Evolutionary conservation across 1,140 invertebrate species (phyloP), one percentile per base, ranked within the genome.

Genomic region (Halictus rubicundus): DNA sequence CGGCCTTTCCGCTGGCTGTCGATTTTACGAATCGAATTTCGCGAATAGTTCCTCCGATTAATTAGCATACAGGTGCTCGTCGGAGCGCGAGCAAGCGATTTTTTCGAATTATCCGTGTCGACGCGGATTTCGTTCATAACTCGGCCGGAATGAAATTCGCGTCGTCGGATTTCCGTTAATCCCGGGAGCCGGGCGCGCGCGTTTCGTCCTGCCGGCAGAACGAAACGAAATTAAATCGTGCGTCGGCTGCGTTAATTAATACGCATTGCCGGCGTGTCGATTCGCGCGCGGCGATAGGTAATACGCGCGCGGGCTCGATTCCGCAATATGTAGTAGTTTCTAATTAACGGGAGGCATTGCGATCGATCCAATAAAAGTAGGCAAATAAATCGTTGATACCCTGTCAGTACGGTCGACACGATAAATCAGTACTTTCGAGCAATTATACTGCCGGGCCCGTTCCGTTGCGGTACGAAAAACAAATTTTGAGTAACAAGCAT

Each of bases 291-390:
- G 60, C 83, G 79, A 84, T 81, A 78, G 84, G 74, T 86, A 85
- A 86, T 85, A 80, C 80, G 80, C 61, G 78, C 19, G 21, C 54
- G 32, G 68, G 60, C 80, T 64, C 75, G 84, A 82, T 85, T 82
- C 59, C 80, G 69, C 80, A 82, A 86, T 83, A 82, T 76, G 85
- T 85, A 83, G 68, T 85, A 82, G 76, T 86, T 86, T 86, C 85
- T 86, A 86, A 86, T 86, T 86, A 86, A 86, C 85, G 84, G 64
- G 60, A 76, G 70, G 70, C 77, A 72, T 71, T 64, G 60, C 80
- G 68, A 77, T 85, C 85, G 85, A 82, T 86, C 77, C 80, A 83
- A 86, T 86, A 86, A 86, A 86, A 86, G 81, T 86, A 82, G 72
- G 61, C 72, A 69, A 74, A 83, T 86, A 86, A 86, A 86, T 86